Evolutionary conservation across 2,888 invertebrate genomes (phyloP).

Genomic region (Eristalis arbustorum): DNA sequence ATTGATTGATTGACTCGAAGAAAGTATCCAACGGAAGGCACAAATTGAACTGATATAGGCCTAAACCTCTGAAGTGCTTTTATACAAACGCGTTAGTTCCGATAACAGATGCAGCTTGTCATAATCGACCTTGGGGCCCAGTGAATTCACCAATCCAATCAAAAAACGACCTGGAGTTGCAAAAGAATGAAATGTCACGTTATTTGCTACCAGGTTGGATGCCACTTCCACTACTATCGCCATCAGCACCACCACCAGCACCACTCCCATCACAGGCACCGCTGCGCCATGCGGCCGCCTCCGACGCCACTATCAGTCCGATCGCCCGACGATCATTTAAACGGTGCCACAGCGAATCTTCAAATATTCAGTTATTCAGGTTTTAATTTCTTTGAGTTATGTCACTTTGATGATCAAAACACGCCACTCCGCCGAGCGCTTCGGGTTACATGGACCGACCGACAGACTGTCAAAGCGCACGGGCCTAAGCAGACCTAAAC

Average conservation of each 20-base stretch:
- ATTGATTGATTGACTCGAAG: constrained; percentile 26
- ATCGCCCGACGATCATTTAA: constrained; percentile 38
- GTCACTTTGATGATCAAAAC: constrained; percentile 43
- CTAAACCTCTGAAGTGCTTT: constrained; percentile 42
- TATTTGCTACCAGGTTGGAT: constrained; percentile 23
- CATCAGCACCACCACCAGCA: neutral
- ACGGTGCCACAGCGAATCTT: constrained; percentile 50
- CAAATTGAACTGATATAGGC: constrained; percentile 56
- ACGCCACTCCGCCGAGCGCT: constrained; percentile 10
- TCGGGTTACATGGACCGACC: constrained; percentile 19
- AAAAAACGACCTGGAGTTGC: constrained; percentile 37
- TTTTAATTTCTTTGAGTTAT: constrained; percentile 49
- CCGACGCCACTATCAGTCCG: constrained; percentile 16
- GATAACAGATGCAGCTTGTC: constrained; percentile 30
- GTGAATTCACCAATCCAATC: constrained; percentile 45
- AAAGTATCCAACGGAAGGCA: constrained; percentile 53
- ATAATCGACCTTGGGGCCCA: constrained; percentile 34
- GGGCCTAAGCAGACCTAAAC: constrained; percentile 3
- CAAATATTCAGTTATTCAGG: constrained; percentile 62
- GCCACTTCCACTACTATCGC: neutral
- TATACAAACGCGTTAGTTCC: constrained; percentile 49
- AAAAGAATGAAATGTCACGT: constrained; percentile 47
- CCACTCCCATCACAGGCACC: neutral
- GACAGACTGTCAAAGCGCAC: constrained; percentile 26
- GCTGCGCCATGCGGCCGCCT: neutral